Evolutionary conservation across 2,888 invertebrate genomes (phyloP).

Genomic region (Caenorhabditis sp.): DNA sequence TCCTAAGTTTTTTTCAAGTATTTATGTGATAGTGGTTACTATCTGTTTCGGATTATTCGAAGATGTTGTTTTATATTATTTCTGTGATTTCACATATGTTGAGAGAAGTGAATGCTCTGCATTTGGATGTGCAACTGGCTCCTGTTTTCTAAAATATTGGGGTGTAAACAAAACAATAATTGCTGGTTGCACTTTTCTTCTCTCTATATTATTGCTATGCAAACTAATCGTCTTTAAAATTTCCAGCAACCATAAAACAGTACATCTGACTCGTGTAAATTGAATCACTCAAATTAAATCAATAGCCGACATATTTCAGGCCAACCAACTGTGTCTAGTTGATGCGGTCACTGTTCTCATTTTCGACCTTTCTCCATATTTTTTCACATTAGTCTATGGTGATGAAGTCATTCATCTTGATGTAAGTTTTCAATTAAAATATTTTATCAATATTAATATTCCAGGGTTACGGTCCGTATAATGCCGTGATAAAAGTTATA

Average conservation of each 20-base stretch:
- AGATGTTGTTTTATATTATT: neutral
- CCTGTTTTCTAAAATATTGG: neutral
- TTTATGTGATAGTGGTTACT: neutral
- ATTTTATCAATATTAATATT: neutral
- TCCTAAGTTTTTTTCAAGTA: neutral
- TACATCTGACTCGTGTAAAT: neutral
- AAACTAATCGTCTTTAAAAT: neutral
- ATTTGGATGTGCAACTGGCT: neutral
- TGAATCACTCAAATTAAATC: no score
- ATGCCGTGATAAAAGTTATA: neutral
- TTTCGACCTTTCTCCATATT: neutral
- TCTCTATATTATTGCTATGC: neutral
- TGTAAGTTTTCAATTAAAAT: neutral
- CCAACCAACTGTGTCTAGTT: neutral
- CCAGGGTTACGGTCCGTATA: neutral
- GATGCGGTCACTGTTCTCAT: neutral
- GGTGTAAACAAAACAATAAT: neutral
- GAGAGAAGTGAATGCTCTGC: neutral
- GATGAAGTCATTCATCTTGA: slow-evolving; percentile 2
- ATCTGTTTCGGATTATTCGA: neutral
- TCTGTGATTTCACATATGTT: neutral
- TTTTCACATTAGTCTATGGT: neutral
- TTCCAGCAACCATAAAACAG: neutral
- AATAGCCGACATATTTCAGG: neutral
- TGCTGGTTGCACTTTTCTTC: neutral